Base-by-base conservation (phyloP, 2,888 invertebrate species). In the Pollenia angustigena region DNA sequence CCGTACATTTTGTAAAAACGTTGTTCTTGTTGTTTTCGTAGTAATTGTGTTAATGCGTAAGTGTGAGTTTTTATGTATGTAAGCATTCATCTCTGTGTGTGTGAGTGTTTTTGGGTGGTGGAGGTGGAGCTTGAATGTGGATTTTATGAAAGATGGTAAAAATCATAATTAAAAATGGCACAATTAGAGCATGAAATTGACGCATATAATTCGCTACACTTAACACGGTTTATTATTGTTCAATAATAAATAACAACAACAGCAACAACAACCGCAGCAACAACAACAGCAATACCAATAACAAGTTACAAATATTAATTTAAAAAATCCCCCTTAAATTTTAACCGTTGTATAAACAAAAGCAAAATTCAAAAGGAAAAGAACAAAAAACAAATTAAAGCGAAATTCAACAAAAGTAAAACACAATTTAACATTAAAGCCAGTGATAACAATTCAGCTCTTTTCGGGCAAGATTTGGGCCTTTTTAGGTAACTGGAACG, bases 161-260 rank as follows among this genome's bases (percentile, higher is more conserved):
- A 88, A 88, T 88, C 85, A 88, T 87, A 86, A 88, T 87, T 88
- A 86, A 86, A 81, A 88, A 86, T 71, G 82, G 66, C 69, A 78
- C 82, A 88, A 88, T 87, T 88, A 87, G 88, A 88, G 88, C 87
- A 78, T 87, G 75, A 88, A 88, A 88, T 88, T 88, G 87, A 80
- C 81, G 86, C 82, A 86, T 85, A 85, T 78, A 84, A 87, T 81
- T 81, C 81, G 81, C 71, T 78, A 87, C 81, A 81, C 62, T 87
- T 78, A 84, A 81, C 84, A 84, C 40, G 58, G 12, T 52, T 64
- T 78, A 32, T 78, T 69, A 81, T 87, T 87, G 87, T 84, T 84
- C 74, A 87, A 87, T 72, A 83, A 80, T 60, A 75, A 48, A 12
- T 44, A 68, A 66, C 18, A 87, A 72, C 62, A 74, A 42, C 58